Conservation (phyloP, 2,888 invertebrate genomes). For the Boloria euphrosyne region DNA sequence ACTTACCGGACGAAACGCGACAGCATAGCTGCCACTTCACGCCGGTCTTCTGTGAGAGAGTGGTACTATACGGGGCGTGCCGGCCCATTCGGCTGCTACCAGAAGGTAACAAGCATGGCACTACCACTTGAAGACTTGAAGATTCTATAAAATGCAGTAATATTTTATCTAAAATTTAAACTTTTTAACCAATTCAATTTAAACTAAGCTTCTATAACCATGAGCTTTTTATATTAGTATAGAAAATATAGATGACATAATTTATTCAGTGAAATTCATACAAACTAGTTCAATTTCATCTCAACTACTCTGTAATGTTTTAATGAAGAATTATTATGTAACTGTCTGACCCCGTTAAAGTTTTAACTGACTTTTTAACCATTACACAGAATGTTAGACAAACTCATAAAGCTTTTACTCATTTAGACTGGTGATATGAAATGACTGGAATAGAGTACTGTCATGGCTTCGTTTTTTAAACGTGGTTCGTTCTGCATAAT, state of each 20-base stretch:
- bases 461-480: constrained; percentile 10
- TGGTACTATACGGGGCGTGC: too few species aligned
- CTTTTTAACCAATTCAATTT: too few species aligned
- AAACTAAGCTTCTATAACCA: too few species aligned
- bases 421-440: constrained; percentile 11
- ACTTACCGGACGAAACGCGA: too few species aligned
- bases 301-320: constrained; percentile 4
- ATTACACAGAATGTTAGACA: constrained; percentile 23
- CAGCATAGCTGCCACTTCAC: too few species aligned
- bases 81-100: too few species aligned
- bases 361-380: constrained; percentile 24
- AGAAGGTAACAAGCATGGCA: too few species aligned
- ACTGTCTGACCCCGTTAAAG: constrained; percentile 25
- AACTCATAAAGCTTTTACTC: constrained; percentile 28
- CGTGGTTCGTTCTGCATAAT: constrained; percentile 8
- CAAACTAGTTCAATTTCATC: constrained; percentile 4
- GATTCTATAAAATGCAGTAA: too few species aligned
- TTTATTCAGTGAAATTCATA: neutral
- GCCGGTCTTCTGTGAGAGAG: too few species aligned
- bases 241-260: neutral
- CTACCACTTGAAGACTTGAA: too few species aligned
- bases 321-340: constrained; percentile 22
- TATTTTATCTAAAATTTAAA: too few species aligned
- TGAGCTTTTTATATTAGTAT: neutral
- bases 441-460: constrained; percentile 6